phyloP scores from a whole-genome alignment of 35 echinoderm and acorn worm genomes.

The Strongylocentrotus purpuratus region DNA sequence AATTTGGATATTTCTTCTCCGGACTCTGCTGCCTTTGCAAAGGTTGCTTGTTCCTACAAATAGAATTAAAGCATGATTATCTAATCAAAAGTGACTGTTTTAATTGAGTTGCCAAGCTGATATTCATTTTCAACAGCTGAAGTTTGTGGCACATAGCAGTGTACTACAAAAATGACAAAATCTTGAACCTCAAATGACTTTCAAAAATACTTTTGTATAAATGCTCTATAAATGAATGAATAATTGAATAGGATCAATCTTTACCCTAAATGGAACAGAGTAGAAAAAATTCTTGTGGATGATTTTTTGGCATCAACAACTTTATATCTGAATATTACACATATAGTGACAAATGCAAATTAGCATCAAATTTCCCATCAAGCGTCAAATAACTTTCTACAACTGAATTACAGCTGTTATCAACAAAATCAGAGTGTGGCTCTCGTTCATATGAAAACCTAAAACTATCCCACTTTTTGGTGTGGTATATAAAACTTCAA shows the following conservation, averaged over 20 bases:
- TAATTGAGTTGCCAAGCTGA: no score
- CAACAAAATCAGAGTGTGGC: no score
- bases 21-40: conserved; percentile 47
- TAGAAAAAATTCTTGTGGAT: background rate
- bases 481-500: no score
- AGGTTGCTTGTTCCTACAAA: conserved; percentile 45
- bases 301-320: no score
- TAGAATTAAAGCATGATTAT: background rate
- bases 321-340: no score
- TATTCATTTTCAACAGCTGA: no score
- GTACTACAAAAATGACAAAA: background rate
- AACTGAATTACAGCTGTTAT: no score
- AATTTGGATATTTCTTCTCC: conserved; percentile 61
- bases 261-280: background rate
- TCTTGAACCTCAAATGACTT: background rate
- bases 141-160: no score
- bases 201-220: background rate
- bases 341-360: no score
- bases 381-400: no score
- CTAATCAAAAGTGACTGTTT: no score
- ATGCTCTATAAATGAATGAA: background rate
- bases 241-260: background rate
- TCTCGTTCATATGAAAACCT: no score
- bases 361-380: background rate
- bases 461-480: conserved; percentile 57